Evolutionary conservation across 2,797 vertebrate genomes (phyloP).

Genomic region (Monodelphis domestica): DNA sequence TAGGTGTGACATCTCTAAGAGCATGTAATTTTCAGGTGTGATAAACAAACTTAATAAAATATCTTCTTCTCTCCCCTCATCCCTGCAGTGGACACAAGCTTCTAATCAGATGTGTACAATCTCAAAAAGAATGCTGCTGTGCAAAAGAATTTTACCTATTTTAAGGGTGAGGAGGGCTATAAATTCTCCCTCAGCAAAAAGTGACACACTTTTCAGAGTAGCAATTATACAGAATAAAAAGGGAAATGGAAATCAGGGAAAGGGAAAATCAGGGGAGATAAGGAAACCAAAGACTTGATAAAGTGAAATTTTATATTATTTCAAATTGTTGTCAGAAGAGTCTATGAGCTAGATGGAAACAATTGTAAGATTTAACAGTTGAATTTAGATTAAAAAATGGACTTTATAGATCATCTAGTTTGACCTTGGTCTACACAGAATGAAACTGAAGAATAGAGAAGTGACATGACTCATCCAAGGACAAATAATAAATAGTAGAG

Average conservation of each 20-base stretch:
- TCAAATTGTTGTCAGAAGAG: neutral
- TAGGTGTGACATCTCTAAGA: neutral
- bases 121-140: neutral
- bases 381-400: neutral
- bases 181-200: neutral
- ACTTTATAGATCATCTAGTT: neutral
- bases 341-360: neutral
- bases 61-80: neutral
- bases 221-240: slow-evolving; percentile 16
- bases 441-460: neutral
- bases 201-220: neutral
- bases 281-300: no score
- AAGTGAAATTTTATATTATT: neutral
- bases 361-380: neutral
- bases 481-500: neutral
- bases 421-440: neutral
- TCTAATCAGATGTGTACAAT: neutral
- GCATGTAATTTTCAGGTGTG: neutral
- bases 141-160: neutral
- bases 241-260: no score
- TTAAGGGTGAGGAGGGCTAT: neutral
- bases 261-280: no score
- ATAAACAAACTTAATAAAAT: slow-evolving; percentile 6
- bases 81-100: neutral
- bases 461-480: neutral